Evolutionary conservation across 2,888 invertebrate species (phyloP), one percentile per base, ranked within the genome.

Genomic region (Enchytraeus crypticus): DNA sequence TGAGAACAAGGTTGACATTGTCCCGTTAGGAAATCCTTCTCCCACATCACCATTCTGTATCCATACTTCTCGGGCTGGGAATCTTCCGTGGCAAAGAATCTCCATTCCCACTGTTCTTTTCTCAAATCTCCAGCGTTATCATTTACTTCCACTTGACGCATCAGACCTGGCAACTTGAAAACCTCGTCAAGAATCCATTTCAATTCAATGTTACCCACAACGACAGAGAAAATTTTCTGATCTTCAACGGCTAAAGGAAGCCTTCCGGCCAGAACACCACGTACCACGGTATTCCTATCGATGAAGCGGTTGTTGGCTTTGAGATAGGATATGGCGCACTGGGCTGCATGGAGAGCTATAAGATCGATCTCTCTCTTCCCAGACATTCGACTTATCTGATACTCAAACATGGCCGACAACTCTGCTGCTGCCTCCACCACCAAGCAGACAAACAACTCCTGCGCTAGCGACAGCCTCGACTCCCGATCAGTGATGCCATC

Each of bases 361-460:
- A 63, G 47, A 53, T 63, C 57, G 5, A 68, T 60, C 23, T 66
- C 45, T 5, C 56, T 58, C n/a, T 49, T 47, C 23, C 66, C 68
- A 21, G 55, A 45, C 43, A 68, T 29, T 59, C 66, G 57, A 8
- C 53, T 60, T 3, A 68, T 53, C 53, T 68, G 68, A 51, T 68
- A 68, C 49, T 68, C 68, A 46, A 61, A 68, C 26, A 68, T 62
- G 23, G 66, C 59, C 30, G 64, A 53, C 45, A 68, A 55, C 54
- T 68, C 68, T 5, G 57, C 53, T 14, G 64, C 63, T 34, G 63
- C 66, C 54, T 68, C 68, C 11, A 58, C 51, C 5, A 60, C 60
- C n/a, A 66, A 30, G 32, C 56, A 63, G 5, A 34, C 55, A 26
- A 66, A 55, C n/a, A 68, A 46, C 43, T 63, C 66, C 14, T 49